Percentiles rank a stretch among this genome's conserved stretches.
phyloP scores from a whole-genome alignment of 2,113 vertebrate genomes.

The Fregata magnificens region DNA sequence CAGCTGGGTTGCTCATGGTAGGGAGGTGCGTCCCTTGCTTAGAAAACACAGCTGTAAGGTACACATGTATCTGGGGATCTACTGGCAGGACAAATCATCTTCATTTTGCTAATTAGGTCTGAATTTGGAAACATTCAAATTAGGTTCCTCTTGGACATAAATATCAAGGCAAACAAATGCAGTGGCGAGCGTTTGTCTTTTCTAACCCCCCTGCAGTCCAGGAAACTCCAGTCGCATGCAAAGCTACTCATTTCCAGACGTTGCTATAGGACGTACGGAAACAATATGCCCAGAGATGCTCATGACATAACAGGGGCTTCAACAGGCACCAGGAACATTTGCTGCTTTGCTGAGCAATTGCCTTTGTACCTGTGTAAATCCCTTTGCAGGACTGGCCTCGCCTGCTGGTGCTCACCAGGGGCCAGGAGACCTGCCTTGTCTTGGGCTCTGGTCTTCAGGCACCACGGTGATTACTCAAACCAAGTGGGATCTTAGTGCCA shows the following conservation, averaged over 20 bases:
- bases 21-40: not conserved
- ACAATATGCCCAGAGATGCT: not conserved
- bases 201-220: not conserved
- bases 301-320: not conserved
- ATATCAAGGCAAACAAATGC: not conserved
- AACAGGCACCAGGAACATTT: not conserved
- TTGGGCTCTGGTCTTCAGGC: not conserved
- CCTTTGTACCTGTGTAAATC: not conserved
- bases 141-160: not conserved
- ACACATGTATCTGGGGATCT: not conserved
- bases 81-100: not conserved
- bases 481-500: accelerated
- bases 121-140: not conserved
- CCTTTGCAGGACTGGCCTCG: not conserved
- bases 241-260: not conserved
- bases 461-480: not conserved
- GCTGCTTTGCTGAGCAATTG: not conserved
- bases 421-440: not conserved
- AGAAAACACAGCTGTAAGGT: not conserved
- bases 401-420: not conserved
- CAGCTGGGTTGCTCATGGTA: not conserved
- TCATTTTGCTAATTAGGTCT: not conserved
- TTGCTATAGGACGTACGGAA: not conserved
- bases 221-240: not conserved
- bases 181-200: not conserved